Percentiles rank a stretch among this genome's conserved stretches.
Evolutionary conservation across 2,888 invertebrate species (phyloP).

Genomic region (Rhodophaea formosa): DNA sequence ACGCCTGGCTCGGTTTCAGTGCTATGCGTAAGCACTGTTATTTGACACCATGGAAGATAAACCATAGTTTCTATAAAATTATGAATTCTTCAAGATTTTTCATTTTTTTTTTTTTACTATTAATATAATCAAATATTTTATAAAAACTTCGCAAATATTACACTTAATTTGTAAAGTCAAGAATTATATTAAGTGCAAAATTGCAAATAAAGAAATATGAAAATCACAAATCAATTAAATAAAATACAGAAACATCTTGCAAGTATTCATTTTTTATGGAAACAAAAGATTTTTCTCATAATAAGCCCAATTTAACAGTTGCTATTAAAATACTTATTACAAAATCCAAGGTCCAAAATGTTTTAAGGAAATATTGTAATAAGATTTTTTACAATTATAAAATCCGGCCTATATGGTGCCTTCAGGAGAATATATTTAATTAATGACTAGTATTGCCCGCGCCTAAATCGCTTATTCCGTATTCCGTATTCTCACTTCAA

Average conservation of each 20-base stretch:
- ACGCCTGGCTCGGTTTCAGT: constrained; percentile 19
- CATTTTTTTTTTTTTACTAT: not conserved
- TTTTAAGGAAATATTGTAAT: too few species aligned
- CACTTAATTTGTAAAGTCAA: too few species aligned
- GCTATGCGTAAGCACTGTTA: constrained; percentile 14
- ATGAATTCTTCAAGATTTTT: not conserved
- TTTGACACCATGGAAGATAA: not conserved
- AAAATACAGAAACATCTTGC: not conserved
- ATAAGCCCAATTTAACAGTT: not conserved
- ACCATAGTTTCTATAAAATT: not conserved
- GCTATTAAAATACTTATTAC: not conserved
- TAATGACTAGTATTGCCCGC: constrained; percentile 3
- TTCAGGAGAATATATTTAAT: not conserved
- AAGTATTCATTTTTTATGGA: not conserved
- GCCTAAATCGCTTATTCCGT: not conserved
- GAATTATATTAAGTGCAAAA: too few species aligned
- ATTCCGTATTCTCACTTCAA: not conserved
- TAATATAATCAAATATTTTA: not conserved
- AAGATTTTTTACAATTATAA: not conserved
- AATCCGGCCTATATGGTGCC: not conserved
- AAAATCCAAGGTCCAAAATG: too few species aligned
- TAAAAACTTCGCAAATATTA: too few species aligned
- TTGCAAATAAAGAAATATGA: not conserved
- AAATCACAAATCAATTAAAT: not conserved
- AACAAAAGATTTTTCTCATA: not conserved